Conservation (phyloP, 2,113 vertebrate species). For the Phyllopteryx taeniolatus region DNA sequence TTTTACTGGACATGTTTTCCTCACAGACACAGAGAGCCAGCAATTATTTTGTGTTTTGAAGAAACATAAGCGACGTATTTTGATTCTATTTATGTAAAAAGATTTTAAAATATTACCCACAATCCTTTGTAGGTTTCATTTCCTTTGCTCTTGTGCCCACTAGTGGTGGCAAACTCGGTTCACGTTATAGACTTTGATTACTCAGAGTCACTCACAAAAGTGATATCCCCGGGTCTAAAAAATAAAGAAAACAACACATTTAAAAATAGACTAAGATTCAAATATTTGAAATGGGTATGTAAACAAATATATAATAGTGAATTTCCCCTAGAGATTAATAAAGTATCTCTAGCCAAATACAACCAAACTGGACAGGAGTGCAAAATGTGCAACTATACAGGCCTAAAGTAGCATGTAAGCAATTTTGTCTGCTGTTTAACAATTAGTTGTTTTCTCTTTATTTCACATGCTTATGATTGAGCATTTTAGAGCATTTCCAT, state of each 20-base stretch:
- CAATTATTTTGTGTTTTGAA: fast-evolving
- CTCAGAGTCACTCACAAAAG: neutral
- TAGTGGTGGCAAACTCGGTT: neutral
- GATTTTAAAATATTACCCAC: neutral
- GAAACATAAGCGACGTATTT: fast-evolving
- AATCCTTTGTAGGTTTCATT: neutral
- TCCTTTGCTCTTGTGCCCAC: neutral
- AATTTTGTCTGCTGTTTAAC: neutral
- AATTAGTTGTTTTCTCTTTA: neutral
- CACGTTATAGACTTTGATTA: neutral
- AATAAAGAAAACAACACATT: neutral
- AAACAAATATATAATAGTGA: neutral
- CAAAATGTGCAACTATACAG: neutral
- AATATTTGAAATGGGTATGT: neutral
- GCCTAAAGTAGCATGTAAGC: neutral
- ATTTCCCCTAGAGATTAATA: neutral
- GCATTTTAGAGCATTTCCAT: too few species aligned
- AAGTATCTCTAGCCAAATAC: neutral
- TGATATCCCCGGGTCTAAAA: neutral
- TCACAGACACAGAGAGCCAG: fast-evolving
- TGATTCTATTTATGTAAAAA: neutral
- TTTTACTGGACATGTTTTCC: neutral
- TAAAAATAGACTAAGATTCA: neutral
- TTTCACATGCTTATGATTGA: too few species aligned
- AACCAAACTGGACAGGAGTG: neutral